Evolutionary conservation across 2,797 vertebrate genomes (phyloP), one percentile per base, ranked within the genome.

Genomic region (Chloroceryle amazona): DNA sequence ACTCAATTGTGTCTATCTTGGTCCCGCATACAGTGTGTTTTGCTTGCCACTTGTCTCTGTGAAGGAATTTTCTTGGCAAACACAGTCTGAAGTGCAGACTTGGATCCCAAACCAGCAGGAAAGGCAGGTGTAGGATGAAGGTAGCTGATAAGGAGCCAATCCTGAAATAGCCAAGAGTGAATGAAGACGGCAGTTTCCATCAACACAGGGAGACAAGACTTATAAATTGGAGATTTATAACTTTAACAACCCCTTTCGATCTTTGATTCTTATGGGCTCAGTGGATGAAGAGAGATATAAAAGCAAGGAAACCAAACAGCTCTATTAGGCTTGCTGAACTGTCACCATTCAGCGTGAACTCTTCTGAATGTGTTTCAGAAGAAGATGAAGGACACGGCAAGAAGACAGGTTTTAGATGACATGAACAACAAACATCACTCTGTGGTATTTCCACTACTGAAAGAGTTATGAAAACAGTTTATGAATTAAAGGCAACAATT

Each of bases 51-150:
- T 88, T 71, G 33, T 63, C 67, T 90, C 22, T 10, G 15, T 63
- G 73, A 63, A 80, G 51, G 85, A 81, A 78, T 78, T 95, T 83
- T 93, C 72, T 90, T 78, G 28, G 80, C 73, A 92, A 80, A 82
- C 46, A 52, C 3, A 52, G 4, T 60, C 39, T 91, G 55, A 85
- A 87, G 39, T 37, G 19, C 44, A 57, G 63, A 23, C 11, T 67
- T 25, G 33, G 19, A 60, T 87, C n/a, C 26, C 44, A 76, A 62
- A 46, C 11, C 71, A 76, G 22, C 13, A 71, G 76, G 29, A 80
- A 55, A 8, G 1, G 39, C 70, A 86, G 37, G 29, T 1, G 0
- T 37, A 19, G 44, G 19, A 62, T 22, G 57, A 91, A 74, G 0
- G 3, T 5, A 65, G 76, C 37, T 46, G 17, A 67, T 57, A 86